These are phyloP conservation scores for Sparus aurata DNA, from an alignment of 2,797 vertebrate species.

Conservation along the genomic window DNA sequence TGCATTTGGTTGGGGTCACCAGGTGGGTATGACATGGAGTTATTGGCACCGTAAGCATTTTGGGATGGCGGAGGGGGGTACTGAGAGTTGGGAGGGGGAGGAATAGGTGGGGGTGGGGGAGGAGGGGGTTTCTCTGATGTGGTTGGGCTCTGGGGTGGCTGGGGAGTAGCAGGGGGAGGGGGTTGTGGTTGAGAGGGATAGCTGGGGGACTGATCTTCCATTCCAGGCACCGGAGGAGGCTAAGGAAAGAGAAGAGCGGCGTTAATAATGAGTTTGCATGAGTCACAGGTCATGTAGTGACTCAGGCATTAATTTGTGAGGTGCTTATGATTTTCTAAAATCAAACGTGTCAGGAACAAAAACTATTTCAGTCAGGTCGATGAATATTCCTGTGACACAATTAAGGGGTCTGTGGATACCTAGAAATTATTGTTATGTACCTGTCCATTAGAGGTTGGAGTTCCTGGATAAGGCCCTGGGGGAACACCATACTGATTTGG, in stretches of 20 bases:
- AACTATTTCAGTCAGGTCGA: background rate
- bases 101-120: slow-evolving; percentile 82
- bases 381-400: background rate
- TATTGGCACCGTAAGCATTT: slow-evolving; percentile 77
- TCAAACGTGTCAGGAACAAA: background rate
- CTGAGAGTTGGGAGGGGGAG: slow-evolving; percentile 80
- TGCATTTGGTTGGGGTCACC: slow-evolving; percentile 82
- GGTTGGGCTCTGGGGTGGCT: slow-evolving; percentile 85
- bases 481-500: slow-evolving; percentile 83
- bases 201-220: slow-evolving; percentile 83
- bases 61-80: slow-evolving; percentile 80
- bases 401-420: background rate
- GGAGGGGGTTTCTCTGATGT: slow-evolving; percentile 85
- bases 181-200: slow-evolving; percentile 83
- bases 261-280: background rate
- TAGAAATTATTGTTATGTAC: slow-evolving; percentile 59
- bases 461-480: slow-evolving; percentile 77
- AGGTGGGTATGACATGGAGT: slow-evolving; percentile 80
- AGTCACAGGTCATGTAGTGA: background rate
- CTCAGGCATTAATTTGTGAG: background rate
- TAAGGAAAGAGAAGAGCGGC: slow-evolving; percentile 31
- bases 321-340: background rate
- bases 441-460: slow-evolving; percentile 83
- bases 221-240: slow-evolving; percentile 85
- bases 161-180: slow-evolving; percentile 81